These are phyloP conservation scores for Ostrea edulis DNA, from an alignment of 1,140 invertebrate species.

Conservation along the genomic window DNA sequence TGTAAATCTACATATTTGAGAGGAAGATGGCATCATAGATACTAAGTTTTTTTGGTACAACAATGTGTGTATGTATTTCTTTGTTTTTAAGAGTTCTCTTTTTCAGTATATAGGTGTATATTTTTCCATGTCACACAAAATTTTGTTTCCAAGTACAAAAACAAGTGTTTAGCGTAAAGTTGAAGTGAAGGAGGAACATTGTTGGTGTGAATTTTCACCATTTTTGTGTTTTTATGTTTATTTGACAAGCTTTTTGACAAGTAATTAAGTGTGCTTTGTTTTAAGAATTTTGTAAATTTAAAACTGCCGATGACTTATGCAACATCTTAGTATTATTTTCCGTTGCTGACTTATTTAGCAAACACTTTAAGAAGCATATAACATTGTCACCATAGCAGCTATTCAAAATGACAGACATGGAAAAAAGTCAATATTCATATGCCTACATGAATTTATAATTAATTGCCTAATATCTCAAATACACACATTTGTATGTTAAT, in stretches of 20 bases:
- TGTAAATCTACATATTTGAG: conserved; percentile 39
- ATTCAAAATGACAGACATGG: conserved; percentile 6
- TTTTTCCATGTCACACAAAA: background rate
- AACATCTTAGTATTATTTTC: background rate
- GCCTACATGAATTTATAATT: conserved; percentile 23
- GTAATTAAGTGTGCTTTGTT: background rate
- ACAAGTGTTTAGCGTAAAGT: background rate
- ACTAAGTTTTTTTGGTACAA: background rate
- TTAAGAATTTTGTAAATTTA: background rate
- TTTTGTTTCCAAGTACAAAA: background rate
- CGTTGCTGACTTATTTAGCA: background rate
- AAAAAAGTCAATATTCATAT: conserved; percentile 35
- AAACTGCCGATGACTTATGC: background rate
- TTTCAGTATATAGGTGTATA: background rate
- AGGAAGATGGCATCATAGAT: conserved; percentile 32
- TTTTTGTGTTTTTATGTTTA: background rate
- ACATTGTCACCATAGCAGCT: background rate
- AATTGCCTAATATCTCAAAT: conserved; percentile 7
- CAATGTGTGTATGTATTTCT: background rate
- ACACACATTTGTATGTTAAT: conserved; percentile 33
- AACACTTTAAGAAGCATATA: background rate
- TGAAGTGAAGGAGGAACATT: background rate
- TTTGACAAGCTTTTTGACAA: no score
- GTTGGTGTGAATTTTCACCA: background rate
- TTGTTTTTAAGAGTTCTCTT: background rate